These are phyloP conservation scores for Scolopax bukidnonensis DNA, from an alignment of 2,797 vertebrate genomes.

Conservation along the genomic window DNA sequence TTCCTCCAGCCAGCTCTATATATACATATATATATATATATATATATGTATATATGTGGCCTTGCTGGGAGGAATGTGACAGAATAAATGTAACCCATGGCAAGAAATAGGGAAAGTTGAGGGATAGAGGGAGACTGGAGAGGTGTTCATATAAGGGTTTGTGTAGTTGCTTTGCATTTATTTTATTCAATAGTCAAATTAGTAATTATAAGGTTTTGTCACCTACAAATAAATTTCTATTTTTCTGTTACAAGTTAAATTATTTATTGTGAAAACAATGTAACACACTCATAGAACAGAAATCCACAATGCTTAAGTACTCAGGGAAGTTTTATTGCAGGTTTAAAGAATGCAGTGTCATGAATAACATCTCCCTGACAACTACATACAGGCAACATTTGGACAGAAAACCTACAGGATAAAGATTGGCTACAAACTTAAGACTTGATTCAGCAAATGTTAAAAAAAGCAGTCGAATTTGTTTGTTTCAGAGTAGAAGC, in stretches of 20 bases:
- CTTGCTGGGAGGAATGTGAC: not conserved
- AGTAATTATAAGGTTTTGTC: not conserved
- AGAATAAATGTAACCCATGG: not conserved
- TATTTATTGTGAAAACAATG: not conserved
- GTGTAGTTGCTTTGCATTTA: not conserved
- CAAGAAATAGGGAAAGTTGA: not conserved
- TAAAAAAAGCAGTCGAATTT: not conserved
- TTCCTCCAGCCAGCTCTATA: not conserved
- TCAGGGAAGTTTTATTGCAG: not conserved
- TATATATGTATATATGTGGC: too few relatives aligned
- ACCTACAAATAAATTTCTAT: not conserved
- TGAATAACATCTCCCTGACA: not conserved
- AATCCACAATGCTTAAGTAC: not conserved
- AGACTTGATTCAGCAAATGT: not conserved
- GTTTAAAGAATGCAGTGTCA: not conserved
- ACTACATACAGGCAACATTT: not conserved
- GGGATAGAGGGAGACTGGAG: not conserved
- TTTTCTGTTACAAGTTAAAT: not conserved
- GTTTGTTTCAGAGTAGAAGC: not conserved
- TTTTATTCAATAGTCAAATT: not conserved
- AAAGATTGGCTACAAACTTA: not conserved
- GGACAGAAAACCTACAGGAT: not conserved
- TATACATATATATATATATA: too few relatives aligned
- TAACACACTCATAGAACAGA: not conserved
- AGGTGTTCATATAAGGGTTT: not conserved